Base-by-base conservation (phyloP, 2,888 invertebrate genomes). In the Cheilosia vernalis region DNA sequence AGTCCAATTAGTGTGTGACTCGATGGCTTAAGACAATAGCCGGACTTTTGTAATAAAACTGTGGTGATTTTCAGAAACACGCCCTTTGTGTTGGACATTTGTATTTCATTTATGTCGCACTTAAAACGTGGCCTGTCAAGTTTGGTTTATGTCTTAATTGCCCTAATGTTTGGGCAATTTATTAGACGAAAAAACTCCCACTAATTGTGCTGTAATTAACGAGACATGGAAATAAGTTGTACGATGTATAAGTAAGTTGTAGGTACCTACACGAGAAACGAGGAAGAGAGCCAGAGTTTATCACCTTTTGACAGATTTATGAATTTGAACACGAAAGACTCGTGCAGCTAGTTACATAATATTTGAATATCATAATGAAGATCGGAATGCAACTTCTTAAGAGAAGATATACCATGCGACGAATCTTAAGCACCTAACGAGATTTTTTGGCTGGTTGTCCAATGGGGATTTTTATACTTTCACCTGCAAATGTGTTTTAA, bases 171-270 rank as follows among this genome's bases (percentile, higher is more conserved):
- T 73, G 73, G 44, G 33, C 24, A 47, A 55, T 63, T 73, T 24
- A 73, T 73, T 47, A 47, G 44, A 55, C 47, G 55, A 9, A 9
- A 55, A 56, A 55, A 44, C 73, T 73, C 55, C 73, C 73, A 73
- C 73, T 73, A 73, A 73, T 73, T 73, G 63, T 74, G 56, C 55
- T 63, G 63, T 63, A 64, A 74, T 64, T 30, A 73, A 53, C 49
- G 37, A 17, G 17, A 40, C 15, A 49, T 33, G 3, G 3, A 56
- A 27, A 27, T 47, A 24, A 44, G 17, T 61, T 27, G 24, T 37
- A 49, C n/a, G n/a, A n/a, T n/a, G n/a, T n/a, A n/a, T n/a, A n/a
- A n/a, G n/a, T n/a, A n/a, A n/a, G n/a, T n/a, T n/a, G n/a, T n/a
- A n/a, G n/a, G n/a, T n/a, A n/a, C 21, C 49, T 21, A 6, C 9